Evolutionary conservation across 2,797 vertebrate genomes (phyloP), one percentile per base, ranked within the genome.

Genomic region (Myiotriccus ornatus): DNA sequence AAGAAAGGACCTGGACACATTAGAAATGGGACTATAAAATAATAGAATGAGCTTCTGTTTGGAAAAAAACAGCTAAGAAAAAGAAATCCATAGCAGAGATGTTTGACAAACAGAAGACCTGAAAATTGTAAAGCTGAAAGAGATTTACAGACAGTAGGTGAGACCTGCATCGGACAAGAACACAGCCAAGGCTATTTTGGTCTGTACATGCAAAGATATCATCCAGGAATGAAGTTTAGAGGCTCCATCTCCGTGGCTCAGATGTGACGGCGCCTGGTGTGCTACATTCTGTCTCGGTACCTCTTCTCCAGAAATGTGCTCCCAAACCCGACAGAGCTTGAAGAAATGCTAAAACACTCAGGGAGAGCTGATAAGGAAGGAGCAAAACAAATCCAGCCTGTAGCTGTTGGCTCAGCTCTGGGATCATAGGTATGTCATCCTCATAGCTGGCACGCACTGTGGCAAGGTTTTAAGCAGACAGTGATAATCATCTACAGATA

Each of bases 61-160:
- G 47, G 68, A 95, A 94, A 47, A 92, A 91, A n/a, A 62, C 19
- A 95, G 78, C 71, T 76, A 83, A 87, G 27, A 67, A 59, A 57
- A 90, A 78, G 67, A 49, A 39, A 19, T n/a, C 34, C 46, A n/a
- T 32, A 78, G 62, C 43, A 79, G 71, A 86, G 62, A 90, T 52
- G 35, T 89, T 75, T 81, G 60, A 74, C 3, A 3, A 71, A 77
- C 4, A 9, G 76, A 83, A 80, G 65, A 62, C 78, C 70, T 76
- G 82, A 76, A 85, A 84, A 65, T 22, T 55, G 68, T 16, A 68
- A 84, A 70, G 80, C 84, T 76, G 71, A 68, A 74, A 81, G 37
- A 87, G 75, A 95, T 93, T 91, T 94, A 80, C 56, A 87, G 90
- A 67, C 68, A 78, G 82, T 47, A 94, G 89, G 65, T 55, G 46